Evolutionary conservation across 2,888 invertebrate species (phyloP), one percentile per base, ranked within the genome.

Genomic region (Lithophane semibrunnea): DNA sequence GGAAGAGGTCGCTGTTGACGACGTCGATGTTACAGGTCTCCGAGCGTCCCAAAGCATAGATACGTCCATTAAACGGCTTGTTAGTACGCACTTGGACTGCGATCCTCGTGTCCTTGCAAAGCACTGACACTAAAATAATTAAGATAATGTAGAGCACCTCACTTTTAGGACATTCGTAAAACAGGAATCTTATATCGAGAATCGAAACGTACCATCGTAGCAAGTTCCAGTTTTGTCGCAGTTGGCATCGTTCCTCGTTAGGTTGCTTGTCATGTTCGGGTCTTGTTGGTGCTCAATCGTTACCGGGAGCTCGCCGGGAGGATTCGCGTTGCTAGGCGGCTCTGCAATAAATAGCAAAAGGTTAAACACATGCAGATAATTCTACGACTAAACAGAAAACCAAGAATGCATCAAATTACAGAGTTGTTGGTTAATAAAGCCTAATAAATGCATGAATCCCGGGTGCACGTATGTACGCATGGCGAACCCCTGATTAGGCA

Each of bases 1-100:
- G 97, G 97, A 99, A 99, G 83, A 98, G 97, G 94, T 99, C 99
- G 90, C 99, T 99, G 95, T 99, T 99, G 91, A 98, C 98, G 37
- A 99, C 99, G 93, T 99, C 99, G 85, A 99, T 98, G 96, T 99
- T 99, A 95, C 99, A 99, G 61, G 99, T 99, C 95, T 99, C 99
- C 0, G 99, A 99, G 74, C 99, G 97, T 58, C 99, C 99, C 90
- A 99, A 96, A 37, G 99, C 99, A 94, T 99, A 99, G 93, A 99
- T 99, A 82, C 99, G 98, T 21, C 99, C 99, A 91, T 99, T 99
- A 97, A 99, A 99, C 42, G 99, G 99, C 91, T 99, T 98, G 95
- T 99, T 99, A 58, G 99, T 99, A 88, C 98, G 97, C 37, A 99
- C 99, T 95, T 99, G 98, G 0, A 99, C 98, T 9, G 99, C 99